Conservation (phyloP, 2,113 vertebrate species). For the Psilopsiagon aymara region DNA sequence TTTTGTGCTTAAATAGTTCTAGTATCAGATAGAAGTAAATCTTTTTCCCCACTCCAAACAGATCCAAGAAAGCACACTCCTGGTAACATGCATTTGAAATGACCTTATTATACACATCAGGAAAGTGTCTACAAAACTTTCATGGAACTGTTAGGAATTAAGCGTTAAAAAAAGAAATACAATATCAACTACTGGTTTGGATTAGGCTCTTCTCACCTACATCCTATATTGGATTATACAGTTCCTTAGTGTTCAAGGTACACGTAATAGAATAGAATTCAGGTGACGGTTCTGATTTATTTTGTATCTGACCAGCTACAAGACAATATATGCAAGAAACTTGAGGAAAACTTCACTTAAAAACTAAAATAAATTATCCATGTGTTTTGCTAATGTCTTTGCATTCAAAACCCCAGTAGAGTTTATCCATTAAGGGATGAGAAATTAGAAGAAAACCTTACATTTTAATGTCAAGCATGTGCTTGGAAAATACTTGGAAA, state of each 20-base stretch:
- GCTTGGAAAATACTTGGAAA: conserved; percentile 45
- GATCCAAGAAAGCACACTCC: conserved; percentile 49
- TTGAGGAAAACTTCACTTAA: conserved; percentile 39
- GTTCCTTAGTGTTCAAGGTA: background rate
- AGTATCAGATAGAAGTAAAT: conserved; percentile 69
- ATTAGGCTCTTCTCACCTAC: conserved; percentile 58
- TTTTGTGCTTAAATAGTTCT: conserved; percentile 48
- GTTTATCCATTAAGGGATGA: conserved; percentile 47
- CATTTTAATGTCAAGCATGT: background rate
- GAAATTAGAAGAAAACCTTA: conserved; percentile 28
- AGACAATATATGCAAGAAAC: background rate
- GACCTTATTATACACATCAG: conserved; percentile 75
- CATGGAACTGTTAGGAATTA: conserved; percentile 6
- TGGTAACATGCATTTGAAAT: conserved; percentile 78
- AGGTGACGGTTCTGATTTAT: background rate
- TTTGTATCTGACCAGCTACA: background rate
- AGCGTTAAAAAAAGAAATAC: conserved; percentile 29
- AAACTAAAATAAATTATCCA: conserved; percentile 3
- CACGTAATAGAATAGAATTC: background rate
- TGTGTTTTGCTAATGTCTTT: background rate
- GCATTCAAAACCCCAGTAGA: conserved; percentile 46
- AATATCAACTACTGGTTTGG: conserved; percentile 44
- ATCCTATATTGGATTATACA: background rate
- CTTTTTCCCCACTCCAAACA: conserved; percentile 74
- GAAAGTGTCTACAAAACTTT: conserved; percentile 68